phyloP scores from a whole-genome alignment of 1,140 invertebrate genomes.

The Microplitis mediator region DNA sequence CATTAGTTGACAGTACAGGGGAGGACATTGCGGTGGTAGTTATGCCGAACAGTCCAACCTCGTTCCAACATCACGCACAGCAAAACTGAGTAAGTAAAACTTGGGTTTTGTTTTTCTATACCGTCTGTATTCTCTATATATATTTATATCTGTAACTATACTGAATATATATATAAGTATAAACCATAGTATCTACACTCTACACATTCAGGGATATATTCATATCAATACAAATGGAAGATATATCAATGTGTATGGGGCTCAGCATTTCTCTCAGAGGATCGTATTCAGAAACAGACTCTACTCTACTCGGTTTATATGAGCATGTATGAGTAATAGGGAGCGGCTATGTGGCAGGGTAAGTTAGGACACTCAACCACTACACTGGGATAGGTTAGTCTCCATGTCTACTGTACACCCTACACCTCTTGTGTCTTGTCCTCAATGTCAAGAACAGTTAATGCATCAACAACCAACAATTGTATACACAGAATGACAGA shows the following conservation, averaged over 20 bases:
- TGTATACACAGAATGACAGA: not conserved
- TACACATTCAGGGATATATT: too few relatives aligned
- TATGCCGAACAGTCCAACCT: too few relatives aligned
- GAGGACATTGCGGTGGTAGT: not conserved
- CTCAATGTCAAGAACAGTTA: constrained; percentile 6
- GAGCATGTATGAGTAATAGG: not conserved
- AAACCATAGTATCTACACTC: too few relatives aligned
- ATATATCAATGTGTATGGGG: not conserved
- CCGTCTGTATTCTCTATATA: not conserved
- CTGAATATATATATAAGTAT: too few relatives aligned
- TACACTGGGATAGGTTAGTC: constrained; percentile 2
- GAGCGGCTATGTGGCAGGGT: not conserved
- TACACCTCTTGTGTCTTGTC: not conserved
- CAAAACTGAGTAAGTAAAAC: not conserved
- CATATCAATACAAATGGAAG: not conserved
- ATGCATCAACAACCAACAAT: not conserved
- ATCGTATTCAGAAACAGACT: not conserved
- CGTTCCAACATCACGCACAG: not conserved
- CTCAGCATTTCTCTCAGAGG: constrained; percentile 1
- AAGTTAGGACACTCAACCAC: not conserved
- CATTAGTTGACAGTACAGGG: not conserved
- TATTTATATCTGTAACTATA: too few relatives aligned
- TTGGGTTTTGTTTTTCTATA: not conserved
- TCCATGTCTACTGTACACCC: not conserved
- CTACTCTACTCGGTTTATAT: not conserved